Conservation (phyloP, 2,113 vertebrate genomes). For the Gadus macrocephalus region DNA sequence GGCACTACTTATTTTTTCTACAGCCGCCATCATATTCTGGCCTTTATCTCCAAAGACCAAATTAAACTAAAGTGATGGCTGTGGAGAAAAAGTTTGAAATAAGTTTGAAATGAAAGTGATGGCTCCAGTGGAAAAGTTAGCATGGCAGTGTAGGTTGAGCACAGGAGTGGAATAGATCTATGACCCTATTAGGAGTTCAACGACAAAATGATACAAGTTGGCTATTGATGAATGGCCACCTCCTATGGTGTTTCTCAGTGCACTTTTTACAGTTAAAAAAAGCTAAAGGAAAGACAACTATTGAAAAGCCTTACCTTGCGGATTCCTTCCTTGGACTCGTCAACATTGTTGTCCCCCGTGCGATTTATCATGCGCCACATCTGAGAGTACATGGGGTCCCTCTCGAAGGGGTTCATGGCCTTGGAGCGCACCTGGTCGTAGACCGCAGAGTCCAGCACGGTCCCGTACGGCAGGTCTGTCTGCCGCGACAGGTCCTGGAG, state of each 20-base stretch:
- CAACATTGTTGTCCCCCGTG: slow-evolving; percentile 94
- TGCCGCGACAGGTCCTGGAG: slow-evolving; percentile 96
- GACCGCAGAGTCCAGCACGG: slow-evolving; percentile 92
- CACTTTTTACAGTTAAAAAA: background rate
- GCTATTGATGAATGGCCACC: background rate
- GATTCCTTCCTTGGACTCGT: slow-evolving; percentile 90
- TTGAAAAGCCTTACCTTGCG: slow-evolving; percentile 80
- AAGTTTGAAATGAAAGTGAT: too few species aligned
- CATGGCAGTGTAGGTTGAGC: too few species aligned
- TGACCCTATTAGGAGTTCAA: too few species aligned
- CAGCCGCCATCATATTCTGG: too few species aligned
- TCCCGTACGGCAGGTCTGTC: slow-evolving; percentile 95
- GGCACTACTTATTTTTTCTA: too few species aligned
- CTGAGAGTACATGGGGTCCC: slow-evolving; percentile 96
- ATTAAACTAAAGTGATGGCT: too few species aligned
- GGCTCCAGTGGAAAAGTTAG: too few species aligned
- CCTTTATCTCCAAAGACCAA: too few species aligned
- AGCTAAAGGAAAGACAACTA: background rate
- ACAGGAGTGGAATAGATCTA: too few species aligned
- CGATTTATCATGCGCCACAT: slow-evolving; percentile 98
- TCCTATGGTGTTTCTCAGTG: background rate
- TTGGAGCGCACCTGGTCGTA: slow-evolving; percentile 95
- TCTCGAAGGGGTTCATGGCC: slow-evolving; percentile 95
- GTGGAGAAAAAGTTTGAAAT: too few species aligned
- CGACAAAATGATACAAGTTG: too few species aligned